A percentile compares a stretch with the other conserved stretches of the same genome.
phyloP scores from a whole-genome alignment of 2,888 invertebrate species.

The Nemoura dubitans region DNA sequence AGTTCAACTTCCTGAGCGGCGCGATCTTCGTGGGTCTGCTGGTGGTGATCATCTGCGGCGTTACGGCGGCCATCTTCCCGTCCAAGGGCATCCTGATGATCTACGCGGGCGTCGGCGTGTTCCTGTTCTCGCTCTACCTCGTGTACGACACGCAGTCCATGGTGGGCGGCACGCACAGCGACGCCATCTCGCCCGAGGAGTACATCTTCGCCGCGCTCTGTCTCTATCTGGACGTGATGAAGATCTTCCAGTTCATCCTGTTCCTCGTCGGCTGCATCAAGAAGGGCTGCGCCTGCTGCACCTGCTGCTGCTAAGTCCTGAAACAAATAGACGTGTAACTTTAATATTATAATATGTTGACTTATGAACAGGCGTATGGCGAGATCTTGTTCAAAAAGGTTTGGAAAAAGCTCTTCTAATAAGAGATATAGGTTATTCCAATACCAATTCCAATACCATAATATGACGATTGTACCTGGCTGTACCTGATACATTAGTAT shows the following conservation, averaged over 20 bases:
- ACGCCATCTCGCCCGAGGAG: slow-evolving; percentile 90
- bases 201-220: slow-evolving; percentile 93
- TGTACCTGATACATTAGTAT: too few relatives aligned
- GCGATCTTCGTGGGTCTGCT: slow-evolving; percentile 78
- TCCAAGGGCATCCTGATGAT: slow-evolving; percentile 67
- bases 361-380: too few relatives aligned
- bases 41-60: slow-evolving; percentile 80
- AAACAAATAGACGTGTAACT: too few relatives aligned
- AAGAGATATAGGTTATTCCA: too few relatives aligned
- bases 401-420: too few relatives aligned
- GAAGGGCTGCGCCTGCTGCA: neutral
- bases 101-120: slow-evolving; percentile 86
- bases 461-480: too few relatives aligned
- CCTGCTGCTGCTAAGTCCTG: too few relatives aligned
- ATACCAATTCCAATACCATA: too few relatives aligned
- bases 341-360: too few relatives aligned
- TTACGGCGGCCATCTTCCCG: slow-evolving; percentile 71
- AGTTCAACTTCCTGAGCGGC: slow-evolving; percentile 84
- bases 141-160: slow-evolving; percentile 91
- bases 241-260: slow-evolving; percentile 89
- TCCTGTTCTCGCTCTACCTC: slow-evolving; percentile 88
- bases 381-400: too few relatives aligned
- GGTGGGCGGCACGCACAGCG: slow-evolving; percentile 91
- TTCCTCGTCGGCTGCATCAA: slow-evolving; percentile 66
- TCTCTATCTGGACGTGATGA: slow-evolving; percentile 87